Evolutionary conservation across 2,113 vertebrate species (phyloP).

Genomic region (Cyphomyrus plagiostoma): DNA sequence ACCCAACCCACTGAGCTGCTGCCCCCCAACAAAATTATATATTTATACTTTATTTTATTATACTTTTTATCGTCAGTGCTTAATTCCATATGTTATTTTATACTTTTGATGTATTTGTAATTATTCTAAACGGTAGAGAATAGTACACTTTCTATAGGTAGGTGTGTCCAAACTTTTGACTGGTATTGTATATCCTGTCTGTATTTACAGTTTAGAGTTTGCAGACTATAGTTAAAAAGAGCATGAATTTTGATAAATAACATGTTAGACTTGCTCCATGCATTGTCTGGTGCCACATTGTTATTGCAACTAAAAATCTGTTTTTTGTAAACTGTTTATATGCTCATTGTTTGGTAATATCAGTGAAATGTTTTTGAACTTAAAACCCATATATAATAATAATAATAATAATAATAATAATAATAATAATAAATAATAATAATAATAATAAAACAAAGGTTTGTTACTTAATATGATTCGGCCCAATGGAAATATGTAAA

Average conservation of each 20-base stretch:
- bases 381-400: neutral
- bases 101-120: neutral
- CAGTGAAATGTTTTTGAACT: neutral
- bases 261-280: neutral
- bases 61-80: neutral
- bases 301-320: neutral
- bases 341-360: neutral
- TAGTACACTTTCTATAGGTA: neutral
- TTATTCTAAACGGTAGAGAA: neutral
- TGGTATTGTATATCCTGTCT: neutral
- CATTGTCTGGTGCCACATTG: neutral
- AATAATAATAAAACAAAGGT: neutral
- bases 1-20: neutral
- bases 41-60: neutral
- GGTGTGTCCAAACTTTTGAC: neutral
- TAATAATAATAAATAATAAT: no score
- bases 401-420: no score
- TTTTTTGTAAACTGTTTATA: neutral
- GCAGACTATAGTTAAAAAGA: neutral
- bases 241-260: neutral
- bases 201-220: neutral
- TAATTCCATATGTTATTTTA: neutral
- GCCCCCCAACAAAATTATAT: neutral
- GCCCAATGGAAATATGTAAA: neutral
- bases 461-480: neutral